Percentiles rank a stretch among this genome's conserved stretches.
Evolutionary conservation across 2,113 vertebrate species (phyloP).

Genomic region (Tenebrosternarchus preto): DNA sequence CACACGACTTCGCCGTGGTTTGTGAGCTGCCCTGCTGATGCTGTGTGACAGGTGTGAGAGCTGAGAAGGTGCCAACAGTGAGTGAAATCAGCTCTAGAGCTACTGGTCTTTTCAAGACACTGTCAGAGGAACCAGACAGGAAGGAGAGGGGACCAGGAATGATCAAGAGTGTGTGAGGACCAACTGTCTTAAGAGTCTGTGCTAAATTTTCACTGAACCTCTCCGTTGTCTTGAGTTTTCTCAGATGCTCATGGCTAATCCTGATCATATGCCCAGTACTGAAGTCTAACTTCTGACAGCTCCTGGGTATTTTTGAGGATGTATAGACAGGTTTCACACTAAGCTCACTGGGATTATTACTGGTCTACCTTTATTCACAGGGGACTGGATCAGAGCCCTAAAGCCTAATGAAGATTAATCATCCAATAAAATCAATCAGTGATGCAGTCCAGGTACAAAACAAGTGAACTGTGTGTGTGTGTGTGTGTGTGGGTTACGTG

Average conservation of each 20-base stretch:
- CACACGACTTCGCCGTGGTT: neutral
- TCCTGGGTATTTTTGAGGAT: conserved; percentile 22
- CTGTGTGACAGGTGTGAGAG: conserved; percentile 41
- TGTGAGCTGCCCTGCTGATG: conserved; percentile 19
- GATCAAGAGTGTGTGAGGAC: no score
- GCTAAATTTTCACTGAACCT: conserved; percentile 41
- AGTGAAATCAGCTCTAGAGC: conserved; percentile 27
- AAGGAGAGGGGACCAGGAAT: no score
- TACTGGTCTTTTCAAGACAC: neutral
- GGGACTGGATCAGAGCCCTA: conserved; percentile 61
- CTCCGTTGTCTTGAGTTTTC: neutral
- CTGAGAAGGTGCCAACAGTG: conserved; percentile 13
- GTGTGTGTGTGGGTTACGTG: neutral
- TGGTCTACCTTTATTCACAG: conserved; percentile 44
- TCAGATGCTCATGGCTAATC: conserved; percentile 2
- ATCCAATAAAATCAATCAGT: conserved; percentile 68
- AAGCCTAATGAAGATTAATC: conserved; percentile 73
- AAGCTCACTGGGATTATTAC: conserved; percentile 38
- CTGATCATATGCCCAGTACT: conserved; percentile 41
- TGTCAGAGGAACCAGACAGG: conserved; percentile 12
- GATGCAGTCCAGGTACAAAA: conserved; percentile 55
- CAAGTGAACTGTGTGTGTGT: neutral
- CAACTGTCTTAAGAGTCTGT: no score
- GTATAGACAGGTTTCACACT: conserved; percentile 31
- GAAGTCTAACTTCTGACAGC: no score